Conservation (phyloP, 2,888 invertebrate species). For the Eudemis profundana region DNA sequence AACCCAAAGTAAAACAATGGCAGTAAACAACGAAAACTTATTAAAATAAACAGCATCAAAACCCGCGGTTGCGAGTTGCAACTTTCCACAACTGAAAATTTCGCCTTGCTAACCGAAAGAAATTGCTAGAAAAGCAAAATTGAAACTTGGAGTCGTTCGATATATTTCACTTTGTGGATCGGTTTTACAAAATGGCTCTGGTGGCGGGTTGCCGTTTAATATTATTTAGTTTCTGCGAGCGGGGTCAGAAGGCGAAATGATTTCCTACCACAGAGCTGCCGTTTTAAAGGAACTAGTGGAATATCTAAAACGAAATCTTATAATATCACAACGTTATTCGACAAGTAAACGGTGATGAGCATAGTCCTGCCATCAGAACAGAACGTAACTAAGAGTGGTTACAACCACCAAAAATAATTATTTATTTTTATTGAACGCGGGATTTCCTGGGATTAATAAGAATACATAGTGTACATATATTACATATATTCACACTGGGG, state of each 20-base stretch:
- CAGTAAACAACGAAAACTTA: constrained; percentile 18
- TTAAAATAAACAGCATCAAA: constrained; percentile 34
- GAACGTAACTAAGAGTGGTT: too few species aligned
- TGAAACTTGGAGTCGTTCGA: constrained; percentile 40
- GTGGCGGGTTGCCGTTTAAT: constrained; percentile 26
- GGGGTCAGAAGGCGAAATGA: constrained; percentile 15
- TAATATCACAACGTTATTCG: neutral
- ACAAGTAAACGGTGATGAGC: neutral
- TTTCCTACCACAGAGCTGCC: neutral
- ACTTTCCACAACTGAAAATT: constrained; percentile 24
- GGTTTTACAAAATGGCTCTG: constrained; percentile 31
- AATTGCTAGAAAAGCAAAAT: constrained; percentile 39
- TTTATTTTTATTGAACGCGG: too few species aligned
- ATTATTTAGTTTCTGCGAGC: constrained; percentile 32
- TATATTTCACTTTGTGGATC: constrained; percentile 43
- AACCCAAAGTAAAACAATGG: neutral
- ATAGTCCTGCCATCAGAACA: too few species aligned
- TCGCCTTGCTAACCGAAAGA: constrained; percentile 35
- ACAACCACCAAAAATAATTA: too few species aligned
- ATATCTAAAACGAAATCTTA: neutral
- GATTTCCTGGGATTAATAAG: too few species aligned
- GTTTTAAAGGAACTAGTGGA: neutral
- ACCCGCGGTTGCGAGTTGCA: constrained; percentile 27
- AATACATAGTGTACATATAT: too few species aligned
- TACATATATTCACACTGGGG: too few species aligned